Evolutionary conservation across 1,140 invertebrate genomes (phyloP).

Genomic region (Polypedilum vanderplanki): DNA sequence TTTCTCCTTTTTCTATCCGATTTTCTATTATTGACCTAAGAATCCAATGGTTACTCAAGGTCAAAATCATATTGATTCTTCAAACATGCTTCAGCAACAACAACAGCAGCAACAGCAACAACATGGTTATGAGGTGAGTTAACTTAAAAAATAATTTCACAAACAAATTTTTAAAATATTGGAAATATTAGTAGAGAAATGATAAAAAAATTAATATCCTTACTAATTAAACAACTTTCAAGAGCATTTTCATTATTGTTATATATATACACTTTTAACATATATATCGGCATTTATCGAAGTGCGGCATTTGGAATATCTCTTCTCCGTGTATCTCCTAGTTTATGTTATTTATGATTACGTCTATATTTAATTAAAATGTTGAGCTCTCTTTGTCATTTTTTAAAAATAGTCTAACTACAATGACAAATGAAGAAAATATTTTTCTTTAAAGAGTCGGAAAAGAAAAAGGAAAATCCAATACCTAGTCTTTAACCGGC

Average conservation of each 20-base stretch:
- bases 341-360: too few relatives aligned
- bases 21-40: neutral
- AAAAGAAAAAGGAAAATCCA: too few relatives aligned
- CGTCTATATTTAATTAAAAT: too few relatives aligned
- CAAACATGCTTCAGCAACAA: conserved; percentile 38
- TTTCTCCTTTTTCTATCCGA: too few relatives aligned
- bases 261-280: neutral
- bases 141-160: neutral
- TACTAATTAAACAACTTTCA: neutral
- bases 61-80: conserved; percentile 44
- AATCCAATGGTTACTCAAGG: conserved; percentile 43
- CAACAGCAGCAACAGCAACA: conserved; percentile 37
- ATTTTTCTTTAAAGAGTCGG: too few relatives aligned
- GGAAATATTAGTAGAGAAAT: too few relatives aligned
- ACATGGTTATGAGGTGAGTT: conserved; percentile 40
- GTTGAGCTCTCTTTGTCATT: too few relatives aligned
- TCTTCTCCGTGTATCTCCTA: too few relatives aligned
- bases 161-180: neutral
- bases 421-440: too few relatives aligned
- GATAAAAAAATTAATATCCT: neutral
- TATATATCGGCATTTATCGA: neutral
- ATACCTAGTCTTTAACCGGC: too few relatives aligned
- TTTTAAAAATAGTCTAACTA: too few relatives aligned
- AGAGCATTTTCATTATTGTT: neutral
- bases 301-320: too few relatives aligned